Percentiles rank a stretch among this genome's conserved stretches.
These are phyloP conservation scores for Laupala kohalensis DNA, from an alignment of 1,140 invertebrate species.

Conservation along the genomic window DNA sequence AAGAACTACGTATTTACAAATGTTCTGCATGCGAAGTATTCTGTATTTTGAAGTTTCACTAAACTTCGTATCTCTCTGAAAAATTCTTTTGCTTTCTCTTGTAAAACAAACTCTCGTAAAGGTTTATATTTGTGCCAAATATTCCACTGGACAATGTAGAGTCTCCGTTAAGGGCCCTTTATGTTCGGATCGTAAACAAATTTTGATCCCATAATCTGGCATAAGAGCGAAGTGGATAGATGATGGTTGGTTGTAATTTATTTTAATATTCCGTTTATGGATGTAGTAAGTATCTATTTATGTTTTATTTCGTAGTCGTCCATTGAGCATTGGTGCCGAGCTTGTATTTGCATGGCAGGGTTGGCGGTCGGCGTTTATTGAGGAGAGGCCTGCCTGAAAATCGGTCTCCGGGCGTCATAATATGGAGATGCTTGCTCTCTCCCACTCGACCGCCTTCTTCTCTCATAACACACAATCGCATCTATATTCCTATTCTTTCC, in stretches of 20 bases:
- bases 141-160: not conserved
- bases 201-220: not conserved
- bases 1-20: too few relatives aligned
- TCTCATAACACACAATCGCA: not conserved
- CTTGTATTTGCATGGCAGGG: not conserved
- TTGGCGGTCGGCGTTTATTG: not conserved
- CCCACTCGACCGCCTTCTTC: not conserved
- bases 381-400: too few relatives aligned
- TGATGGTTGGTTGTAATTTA: not conserved
- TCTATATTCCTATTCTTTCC: not conserved
- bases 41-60: too few relatives aligned
- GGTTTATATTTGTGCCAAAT: not conserved
- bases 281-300: not conserved
- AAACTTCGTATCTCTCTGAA: too few relatives aligned
- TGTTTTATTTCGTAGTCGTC: not conserved
- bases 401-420: not conserved
- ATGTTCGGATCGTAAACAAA: not conserved
- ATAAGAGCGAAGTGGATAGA: not conserved
- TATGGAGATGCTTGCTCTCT: not conserved
- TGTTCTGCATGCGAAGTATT: too few relatives aligned
- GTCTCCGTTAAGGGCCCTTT: not conserved
- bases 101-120: not conserved
- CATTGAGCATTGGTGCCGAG: not conserved
- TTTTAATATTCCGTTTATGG: not conserved
- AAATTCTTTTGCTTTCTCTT: too few relatives aligned